These are phyloP conservation scores for Lophius piscatorius DNA, from an alignment of 2,113 vertebrate species.

Conservation along the genomic window DNA sequence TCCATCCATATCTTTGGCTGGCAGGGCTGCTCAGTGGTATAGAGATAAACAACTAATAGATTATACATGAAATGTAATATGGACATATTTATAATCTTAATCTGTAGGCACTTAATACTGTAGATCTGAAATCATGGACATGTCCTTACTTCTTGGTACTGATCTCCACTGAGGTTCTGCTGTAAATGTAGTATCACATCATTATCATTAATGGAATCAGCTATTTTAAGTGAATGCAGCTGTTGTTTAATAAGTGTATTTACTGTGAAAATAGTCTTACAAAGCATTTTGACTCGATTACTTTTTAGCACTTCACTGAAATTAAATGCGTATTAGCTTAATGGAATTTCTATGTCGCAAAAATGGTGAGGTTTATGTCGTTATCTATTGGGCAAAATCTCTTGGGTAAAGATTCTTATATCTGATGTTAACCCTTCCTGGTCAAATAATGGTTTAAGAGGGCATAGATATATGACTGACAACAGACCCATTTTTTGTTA, in stretches of 20 bases:
- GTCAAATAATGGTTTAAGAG: neutral
- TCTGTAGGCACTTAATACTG: neutral
- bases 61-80: neutral
- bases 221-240: neutral
- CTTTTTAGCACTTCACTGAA: too few species aligned
- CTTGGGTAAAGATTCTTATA: neutral
- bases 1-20: too few species aligned
- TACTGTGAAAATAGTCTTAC: neutral
- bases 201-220: neutral
- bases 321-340: neutral
- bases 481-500: neutral
- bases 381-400: neutral
- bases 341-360: neutral
- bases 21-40: too few species aligned
- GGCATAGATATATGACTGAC: neutral
- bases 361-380: neutral
- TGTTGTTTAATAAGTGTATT: constrained; percentile 5
- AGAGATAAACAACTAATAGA: neutral
- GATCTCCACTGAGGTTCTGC: neutral
- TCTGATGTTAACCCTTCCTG: neutral
- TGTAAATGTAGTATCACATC: constrained; percentile 4
- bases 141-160: neutral
- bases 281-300: too few species aligned
- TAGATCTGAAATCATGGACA: neutral
- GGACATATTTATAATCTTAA: neutral